Evolutionary conservation across 2,888 invertebrate species (phyloP).

Genomic region (Aethes cnicana): DNA sequence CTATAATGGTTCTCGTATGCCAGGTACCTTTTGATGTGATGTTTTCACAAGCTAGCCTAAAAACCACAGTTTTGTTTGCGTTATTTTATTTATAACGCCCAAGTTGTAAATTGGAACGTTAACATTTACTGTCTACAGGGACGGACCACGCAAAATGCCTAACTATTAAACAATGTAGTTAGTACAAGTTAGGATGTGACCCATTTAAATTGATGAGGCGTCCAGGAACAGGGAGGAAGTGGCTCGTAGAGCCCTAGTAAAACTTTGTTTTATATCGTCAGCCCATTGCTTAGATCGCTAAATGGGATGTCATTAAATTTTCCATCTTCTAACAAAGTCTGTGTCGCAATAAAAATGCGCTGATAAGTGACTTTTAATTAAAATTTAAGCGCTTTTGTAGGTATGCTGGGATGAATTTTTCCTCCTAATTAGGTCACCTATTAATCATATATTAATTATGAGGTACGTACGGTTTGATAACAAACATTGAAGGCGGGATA

Average conservation of each 20-base stretch:
- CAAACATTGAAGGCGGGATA: constrained; percentile 17
- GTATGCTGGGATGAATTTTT: no score
- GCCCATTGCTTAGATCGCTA: constrained; percentile 3
- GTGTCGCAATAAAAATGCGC: neutral
- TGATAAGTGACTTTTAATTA: no score
- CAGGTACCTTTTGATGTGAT: constrained; percentile 58
- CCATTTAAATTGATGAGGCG: constrained; percentile 37
- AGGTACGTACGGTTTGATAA: constrained; percentile 14
- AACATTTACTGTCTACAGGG: no score
- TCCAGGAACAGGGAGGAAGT: constrained; percentile 41
- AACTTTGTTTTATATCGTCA: constrained; percentile 41
- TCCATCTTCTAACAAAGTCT: neutral
- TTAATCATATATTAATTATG: constrained; percentile 20
- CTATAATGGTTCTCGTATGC: constrained; percentile 45
- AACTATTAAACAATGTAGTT: constrained; percentile 21
- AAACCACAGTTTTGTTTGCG: no score
- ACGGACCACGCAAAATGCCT: neutral
- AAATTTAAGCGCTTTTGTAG: no score
- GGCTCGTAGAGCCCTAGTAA: constrained; percentile 38
- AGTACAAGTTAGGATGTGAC: constrained; percentile 34
- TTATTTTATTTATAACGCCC: no score
- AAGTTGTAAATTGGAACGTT: no score
- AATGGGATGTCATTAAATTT: no score
- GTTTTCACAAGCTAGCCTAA: constrained; percentile 32
- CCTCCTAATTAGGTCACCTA: constrained; percentile 17